A percentile compares a stretch with the other conserved stretches of the same genome.
phyloP scores from a whole-genome alignment of 2,888 invertebrate species.

The Xanthorhoe spadicearia region DNA sequence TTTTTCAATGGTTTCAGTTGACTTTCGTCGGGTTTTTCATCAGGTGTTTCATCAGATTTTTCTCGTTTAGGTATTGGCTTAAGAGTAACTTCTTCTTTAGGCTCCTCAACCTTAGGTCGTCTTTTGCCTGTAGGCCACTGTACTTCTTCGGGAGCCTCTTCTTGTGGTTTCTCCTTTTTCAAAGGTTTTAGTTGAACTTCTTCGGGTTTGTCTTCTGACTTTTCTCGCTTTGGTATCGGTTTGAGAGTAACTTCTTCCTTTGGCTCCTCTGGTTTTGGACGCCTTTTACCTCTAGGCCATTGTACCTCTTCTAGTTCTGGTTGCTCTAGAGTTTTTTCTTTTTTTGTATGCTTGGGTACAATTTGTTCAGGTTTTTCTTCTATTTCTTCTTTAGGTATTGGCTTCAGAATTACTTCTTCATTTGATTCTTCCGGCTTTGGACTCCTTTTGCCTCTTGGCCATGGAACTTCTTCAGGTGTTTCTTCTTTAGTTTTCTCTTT shows the following conservation, averaged over 20 bases:
- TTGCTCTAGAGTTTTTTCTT: constrained; percentile 48
- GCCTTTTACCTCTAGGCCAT: constrained; percentile 55
- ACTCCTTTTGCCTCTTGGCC: constrained; percentile 18
- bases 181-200: no score
- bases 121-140: no score
- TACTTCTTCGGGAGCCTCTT: no score
- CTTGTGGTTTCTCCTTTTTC: neutral
- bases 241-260: constrained; percentile 64
- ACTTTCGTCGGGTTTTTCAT: constrained; percentile 55
- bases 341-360: neutral
- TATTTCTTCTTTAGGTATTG: constrained; percentile 12
- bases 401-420: constrained; percentile 11
- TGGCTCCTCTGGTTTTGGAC: constrained; percentile 51
- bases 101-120: no score
- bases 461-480: constrained; percentile 4
- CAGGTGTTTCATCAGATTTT: constrained; percentile 57
- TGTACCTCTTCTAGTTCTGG: constrained; percentile 43
- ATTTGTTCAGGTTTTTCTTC: constrained; percentile 1
- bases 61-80: constrained; percentile 59
- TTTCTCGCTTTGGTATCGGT: constrained; percentile 59
- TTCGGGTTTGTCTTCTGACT: no score
- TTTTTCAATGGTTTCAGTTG: constrained; percentile 50
- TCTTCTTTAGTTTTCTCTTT: constrained; percentile 7
- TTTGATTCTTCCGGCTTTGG: constrained; percentile 18
- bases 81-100: constrained; percentile 54